Conservation (phyloP, 2,797 vertebrate species). For the Enteromius anoplus region DNA sequence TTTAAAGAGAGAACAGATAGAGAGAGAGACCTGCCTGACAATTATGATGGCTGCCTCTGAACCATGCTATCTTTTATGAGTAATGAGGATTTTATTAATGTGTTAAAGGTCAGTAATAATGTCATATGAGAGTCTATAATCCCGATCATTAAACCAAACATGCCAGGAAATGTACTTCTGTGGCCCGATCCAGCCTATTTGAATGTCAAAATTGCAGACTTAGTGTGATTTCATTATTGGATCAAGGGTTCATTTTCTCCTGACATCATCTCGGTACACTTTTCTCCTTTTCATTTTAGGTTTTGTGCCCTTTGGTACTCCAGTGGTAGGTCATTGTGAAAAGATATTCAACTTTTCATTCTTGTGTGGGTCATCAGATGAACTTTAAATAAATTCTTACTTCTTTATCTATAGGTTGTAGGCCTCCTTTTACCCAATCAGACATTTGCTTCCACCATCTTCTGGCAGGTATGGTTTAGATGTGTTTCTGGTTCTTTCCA, state of each 20-base stretch:
- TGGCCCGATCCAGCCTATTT: constrained; percentile 3
- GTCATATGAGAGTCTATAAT: constrained; percentile 43
- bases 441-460: constrained; percentile 88
- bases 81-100: constrained; percentile 54
- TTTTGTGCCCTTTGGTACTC: constrained; percentile 94
- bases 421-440: constrained; percentile 94
- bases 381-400: constrained; percentile 12
- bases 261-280: neutral
- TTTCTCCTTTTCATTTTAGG: constrained; percentile 70
- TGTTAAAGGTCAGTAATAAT: constrained; percentile 57
- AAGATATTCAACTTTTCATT: neutral
- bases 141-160: constrained; percentile 43
- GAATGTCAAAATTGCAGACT: constrained; percentile 27
- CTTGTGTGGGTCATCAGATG: neutral
- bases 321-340: constrained; percentile 83
- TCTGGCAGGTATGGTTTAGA: constrained; percentile 88
- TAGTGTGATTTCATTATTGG: neutral
- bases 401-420: constrained; percentile 80
- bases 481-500: neutral
- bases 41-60: constrained; percentile 50
- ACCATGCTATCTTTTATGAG: constrained; percentile 42
- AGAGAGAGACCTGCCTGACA: constrained; percentile 47
- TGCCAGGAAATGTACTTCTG: constrained; percentile 12
- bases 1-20: constrained; percentile 56
- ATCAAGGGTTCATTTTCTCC: neutral